phyloP scores from a whole-genome alignment of 2,113 vertebrate genomes.

The Odontophorus gujanensis region DNA sequence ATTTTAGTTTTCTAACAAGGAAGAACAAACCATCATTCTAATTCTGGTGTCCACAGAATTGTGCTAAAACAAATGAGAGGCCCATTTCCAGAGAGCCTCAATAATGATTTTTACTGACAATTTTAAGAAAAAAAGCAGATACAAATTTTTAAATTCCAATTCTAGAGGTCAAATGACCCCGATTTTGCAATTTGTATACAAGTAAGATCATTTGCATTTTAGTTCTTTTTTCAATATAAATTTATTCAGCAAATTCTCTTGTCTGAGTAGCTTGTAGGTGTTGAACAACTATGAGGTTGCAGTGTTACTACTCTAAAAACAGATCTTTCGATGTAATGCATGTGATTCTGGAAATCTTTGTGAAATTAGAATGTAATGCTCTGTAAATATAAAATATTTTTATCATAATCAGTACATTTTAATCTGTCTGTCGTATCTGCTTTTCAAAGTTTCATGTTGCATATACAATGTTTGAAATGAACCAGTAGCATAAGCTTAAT shows the following conservation, averaged over 20 bases:
- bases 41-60: background rate
- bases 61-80: background rate
- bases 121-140: background rate
- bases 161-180: background rate
- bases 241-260: background rate
- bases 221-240: background rate
- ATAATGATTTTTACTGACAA: background rate
- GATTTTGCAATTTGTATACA: background rate
- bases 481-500: background rate
- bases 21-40: background rate
- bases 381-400: background rate
- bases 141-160: background rate
- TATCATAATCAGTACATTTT: background rate
- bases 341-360: background rate
- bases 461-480: background rate
- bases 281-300: background rate
- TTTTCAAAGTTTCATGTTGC: background rate
- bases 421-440: background rate
- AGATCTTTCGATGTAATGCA: background rate
- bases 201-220: background rate
- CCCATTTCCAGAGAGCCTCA: background rate
- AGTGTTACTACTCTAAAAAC: background rate
- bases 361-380: background rate
- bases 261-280: background rate
- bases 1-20: background rate